phyloP scores from a whole-genome alignment of 2,113 vertebrate genomes.

The Oryzias javanicus region DNA sequence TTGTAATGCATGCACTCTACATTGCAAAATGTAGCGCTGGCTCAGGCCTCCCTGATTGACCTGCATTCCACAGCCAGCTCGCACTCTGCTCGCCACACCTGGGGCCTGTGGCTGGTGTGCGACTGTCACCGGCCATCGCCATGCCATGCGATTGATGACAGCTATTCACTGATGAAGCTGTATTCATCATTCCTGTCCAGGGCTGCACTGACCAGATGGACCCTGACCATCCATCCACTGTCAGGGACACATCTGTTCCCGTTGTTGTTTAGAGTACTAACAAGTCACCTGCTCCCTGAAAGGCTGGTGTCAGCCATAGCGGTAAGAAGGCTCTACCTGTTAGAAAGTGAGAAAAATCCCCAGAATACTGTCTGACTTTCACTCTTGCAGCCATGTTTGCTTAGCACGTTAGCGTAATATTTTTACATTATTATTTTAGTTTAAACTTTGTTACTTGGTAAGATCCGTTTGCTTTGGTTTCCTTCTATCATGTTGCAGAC shows the following conservation, averaged over 20 bases:
- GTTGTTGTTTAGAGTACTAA: conserved; percentile 98
- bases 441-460: too few relatives aligned
- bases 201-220: conserved; percentile 99
- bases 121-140: conserved; percentile 94
- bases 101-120: conserved; percentile 89
- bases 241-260: conserved; percentile 99
- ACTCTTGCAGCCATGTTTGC: conserved; percentile 18
- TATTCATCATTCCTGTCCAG: conserved; percentile 99
- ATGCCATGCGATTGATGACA: conserved; percentile 97
- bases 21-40: conserved; percentile 83
- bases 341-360: conserved; percentile 52
- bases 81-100: conserved; percentile 87
- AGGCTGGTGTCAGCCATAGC: conserved; percentile 90
- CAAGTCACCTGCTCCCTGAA: conserved; percentile 97
- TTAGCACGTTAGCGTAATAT: conserved; percentile 9
- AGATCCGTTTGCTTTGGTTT: neutral
- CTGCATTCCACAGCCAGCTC: conserved; percentile 89
- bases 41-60: conserved; percentile 90
- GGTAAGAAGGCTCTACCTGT: conserved; percentile 65
- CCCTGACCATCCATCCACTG: conserved; percentile 99
- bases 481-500: conserved; percentile 1
- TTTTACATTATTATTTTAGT: too few relatives aligned
- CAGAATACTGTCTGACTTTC: conserved; percentile 13
- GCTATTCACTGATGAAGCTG: conserved; percentile 99
- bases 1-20: conserved; percentile 79